Percentiles rank a stretch among this genome's conserved stretches.
Evolutionary conservation across 2,797 vertebrate genomes (phyloP).

Genomic region (Poeciliopsis paucimaculata): DNA sequence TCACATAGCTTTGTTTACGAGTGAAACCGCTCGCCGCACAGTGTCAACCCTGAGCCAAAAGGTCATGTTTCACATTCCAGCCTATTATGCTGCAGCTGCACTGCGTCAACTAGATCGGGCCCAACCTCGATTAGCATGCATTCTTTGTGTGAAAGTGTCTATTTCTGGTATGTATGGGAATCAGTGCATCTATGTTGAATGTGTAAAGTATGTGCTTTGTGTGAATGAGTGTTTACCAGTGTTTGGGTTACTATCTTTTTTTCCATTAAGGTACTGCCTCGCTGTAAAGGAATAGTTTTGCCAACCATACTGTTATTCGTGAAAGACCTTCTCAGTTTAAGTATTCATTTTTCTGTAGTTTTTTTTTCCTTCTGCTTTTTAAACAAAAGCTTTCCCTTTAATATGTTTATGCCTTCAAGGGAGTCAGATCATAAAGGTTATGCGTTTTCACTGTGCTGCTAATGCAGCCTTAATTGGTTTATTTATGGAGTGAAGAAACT

Average conservation of each 20-base stretch:
- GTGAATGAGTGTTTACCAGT: conserved; percentile 18
- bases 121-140: conserved; percentile 11
- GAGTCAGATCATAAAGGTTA: conserved; percentile 25
- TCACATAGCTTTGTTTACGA: conserved; percentile 62
- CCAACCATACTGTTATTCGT: conserved; percentile 30
- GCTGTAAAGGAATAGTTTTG: conserved; percentile 13
- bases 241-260: conserved; percentile 42
- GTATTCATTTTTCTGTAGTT: conserved; percentile 49
- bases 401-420: conserved; percentile 41
- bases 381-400: conserved; percentile 33
- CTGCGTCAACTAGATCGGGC: conserved; percentile 44
- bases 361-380: conserved; percentile 34
- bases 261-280: conserved; percentile 16
- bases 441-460: conserved; percentile 43
- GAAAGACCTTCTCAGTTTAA: conserved; percentile 38
- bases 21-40: conserved; percentile 43
- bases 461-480: conserved; percentile 30
- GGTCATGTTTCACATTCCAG: conserved; percentile 71
- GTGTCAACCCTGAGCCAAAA: conserved; percentile 66
- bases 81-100: conserved; percentile 57
- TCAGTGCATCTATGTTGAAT: conserved; percentile 28
- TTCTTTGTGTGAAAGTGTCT: conserved; percentile 25
- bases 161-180: conserved; percentile 20
- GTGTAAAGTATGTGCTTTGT: conserved; percentile 22
- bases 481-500: conserved; percentile 17